Evolutionary conservation across 2,888 invertebrate species (phyloP).

Genomic region (Diarsia brunnea): DNA sequence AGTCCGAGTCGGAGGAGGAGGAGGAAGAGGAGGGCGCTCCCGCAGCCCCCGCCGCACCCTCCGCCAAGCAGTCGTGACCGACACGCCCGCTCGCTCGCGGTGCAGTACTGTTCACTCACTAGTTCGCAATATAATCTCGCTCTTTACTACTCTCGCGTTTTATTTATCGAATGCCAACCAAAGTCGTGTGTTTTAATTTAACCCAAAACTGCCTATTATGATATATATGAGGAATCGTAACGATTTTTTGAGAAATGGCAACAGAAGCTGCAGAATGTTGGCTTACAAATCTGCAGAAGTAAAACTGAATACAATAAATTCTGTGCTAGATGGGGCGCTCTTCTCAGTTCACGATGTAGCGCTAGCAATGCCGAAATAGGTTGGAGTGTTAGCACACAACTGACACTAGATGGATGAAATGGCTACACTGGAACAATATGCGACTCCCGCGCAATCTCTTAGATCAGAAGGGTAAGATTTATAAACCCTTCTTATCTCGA

Average conservation of each 20-base stretch:
- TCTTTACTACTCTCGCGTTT: constrained; percentile 25
- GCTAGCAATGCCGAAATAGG: neutral
- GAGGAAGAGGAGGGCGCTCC: constrained; percentile 38
- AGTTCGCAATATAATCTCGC: constrained; percentile 36
- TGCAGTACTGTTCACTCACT: neutral
- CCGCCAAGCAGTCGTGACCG: constrained; percentile 21
- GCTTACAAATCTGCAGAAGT: neutral
- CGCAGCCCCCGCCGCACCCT: neutral
- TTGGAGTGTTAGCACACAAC: neutral
- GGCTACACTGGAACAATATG: too few relatives aligned
- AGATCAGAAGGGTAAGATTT: too few relatives aligned
- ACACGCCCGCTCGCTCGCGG: neutral
- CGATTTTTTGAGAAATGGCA: neutral
- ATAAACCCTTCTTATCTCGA: too few relatives aligned
- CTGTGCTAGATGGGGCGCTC: neutral
- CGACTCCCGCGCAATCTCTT: too few relatives aligned
- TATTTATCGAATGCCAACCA: constrained; percentile 13
- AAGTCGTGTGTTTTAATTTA: neutral
- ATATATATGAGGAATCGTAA: too few relatives aligned
- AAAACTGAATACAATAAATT: neutral
- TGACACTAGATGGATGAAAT: neutral
- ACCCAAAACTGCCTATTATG: neutral
- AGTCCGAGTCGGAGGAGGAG: constrained; percentile 69
- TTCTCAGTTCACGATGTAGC: neutral
- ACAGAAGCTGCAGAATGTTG: neutral